phyloP scores from a whole-genome alignment of 1,140 invertebrate genomes.

The Ceratosolen fusciceps region DNA sequence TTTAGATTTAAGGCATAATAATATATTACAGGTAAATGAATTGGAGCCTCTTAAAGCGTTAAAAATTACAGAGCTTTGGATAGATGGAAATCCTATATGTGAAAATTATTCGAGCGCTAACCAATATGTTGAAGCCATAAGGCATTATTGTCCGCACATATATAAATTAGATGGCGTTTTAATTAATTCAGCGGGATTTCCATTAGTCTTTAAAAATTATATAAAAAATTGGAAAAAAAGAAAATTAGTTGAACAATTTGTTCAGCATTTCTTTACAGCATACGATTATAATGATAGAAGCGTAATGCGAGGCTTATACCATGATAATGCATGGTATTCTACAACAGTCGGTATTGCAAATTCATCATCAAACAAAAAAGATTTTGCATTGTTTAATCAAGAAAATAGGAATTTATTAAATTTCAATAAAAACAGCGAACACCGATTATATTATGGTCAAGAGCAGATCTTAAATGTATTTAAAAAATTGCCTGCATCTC shows the following conservation, averaged over 20 bases:
- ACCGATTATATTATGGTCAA: constrained; percentile 58
- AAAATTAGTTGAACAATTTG: constrained; percentile 61
- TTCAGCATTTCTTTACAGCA: constrained; percentile 63
- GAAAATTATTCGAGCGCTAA: constrained; percentile 63
- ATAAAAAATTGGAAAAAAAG: constrained; percentile 51
- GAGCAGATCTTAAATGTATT: constrained; percentile 60
- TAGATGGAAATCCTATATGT: constrained; percentile 67
- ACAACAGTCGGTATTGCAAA: constrained; percentile 56
- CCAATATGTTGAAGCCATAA: constrained; percentile 61
- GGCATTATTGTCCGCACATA: constrained; percentile 61
- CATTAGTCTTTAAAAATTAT: constrained; percentile 55
- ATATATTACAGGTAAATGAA: constrained; percentile 58
- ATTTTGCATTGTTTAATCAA: constrained; percentile 41
- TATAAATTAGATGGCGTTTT: constrained; percentile 61
- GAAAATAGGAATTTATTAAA: constrained; percentile 60
- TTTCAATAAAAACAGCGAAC: constrained; percentile 44
- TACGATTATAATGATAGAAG: constrained; percentile 64
- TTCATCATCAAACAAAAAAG: constrained; percentile 44
- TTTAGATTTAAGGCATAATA: constrained; percentile 71
- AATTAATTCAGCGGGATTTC: constrained; percentile 53
- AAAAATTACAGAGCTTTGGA: constrained; percentile 60
- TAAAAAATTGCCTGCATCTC: constrained; percentile 57
- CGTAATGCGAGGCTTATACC: constrained; percentile 61
- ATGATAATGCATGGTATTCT: constrained; percentile 62
- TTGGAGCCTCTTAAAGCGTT: constrained; percentile 56